Percentiles rank a stretch among this genome's conserved stretches.
These are phyloP conservation scores for Rhamphomyia laevipes DNA, from an alignment of 2,888 invertebrate genomes.

Conservation along the genomic window DNA sequence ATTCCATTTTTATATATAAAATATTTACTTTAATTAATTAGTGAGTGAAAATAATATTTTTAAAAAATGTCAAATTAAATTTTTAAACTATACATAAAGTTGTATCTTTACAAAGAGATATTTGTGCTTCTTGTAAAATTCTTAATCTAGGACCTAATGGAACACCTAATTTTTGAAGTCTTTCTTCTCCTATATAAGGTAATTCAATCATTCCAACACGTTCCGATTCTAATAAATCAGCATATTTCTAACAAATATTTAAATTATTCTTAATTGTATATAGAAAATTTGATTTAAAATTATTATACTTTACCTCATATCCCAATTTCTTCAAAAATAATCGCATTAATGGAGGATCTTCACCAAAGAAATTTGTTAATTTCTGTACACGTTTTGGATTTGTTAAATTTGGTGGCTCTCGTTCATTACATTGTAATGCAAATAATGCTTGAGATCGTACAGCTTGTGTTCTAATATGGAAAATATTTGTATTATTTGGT, in stretches of 20 bases:
- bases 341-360: conserved; percentile 81
- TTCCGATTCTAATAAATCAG: conserved; percentile 68
- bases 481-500: background rate
- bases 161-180: conserved; percentile 77
- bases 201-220: conserved; percentile 82
- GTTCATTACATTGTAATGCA: conserved; percentile 37
- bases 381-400: conserved; percentile 80
- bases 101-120: conserved; percentile 46
- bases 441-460: conserved; percentile 13
- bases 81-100: conserved; percentile 51
- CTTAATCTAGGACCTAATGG: conserved; percentile 79
- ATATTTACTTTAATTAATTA: no score
- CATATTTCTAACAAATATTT: conserved; percentile 67
- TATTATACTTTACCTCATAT: conserved; percentile 56
- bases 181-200: conserved; percentile 80
- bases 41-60: background rate
- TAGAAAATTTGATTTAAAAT: background rate
- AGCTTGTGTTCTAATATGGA: conserved; percentile 10
- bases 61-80: background rate
- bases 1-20: no score
- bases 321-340: conserved; percentile 82
- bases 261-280: conserved; percentile 9
- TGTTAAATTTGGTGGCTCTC: conserved; percentile 60
- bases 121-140: conserved; percentile 75
- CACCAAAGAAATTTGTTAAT: conserved; percentile 86